Percentiles rank a stretch among this genome's conserved stretches.
phyloP scores from a whole-genome alignment of 1,140 invertebrate species.

The Episyrphus balteatus region DNA sequence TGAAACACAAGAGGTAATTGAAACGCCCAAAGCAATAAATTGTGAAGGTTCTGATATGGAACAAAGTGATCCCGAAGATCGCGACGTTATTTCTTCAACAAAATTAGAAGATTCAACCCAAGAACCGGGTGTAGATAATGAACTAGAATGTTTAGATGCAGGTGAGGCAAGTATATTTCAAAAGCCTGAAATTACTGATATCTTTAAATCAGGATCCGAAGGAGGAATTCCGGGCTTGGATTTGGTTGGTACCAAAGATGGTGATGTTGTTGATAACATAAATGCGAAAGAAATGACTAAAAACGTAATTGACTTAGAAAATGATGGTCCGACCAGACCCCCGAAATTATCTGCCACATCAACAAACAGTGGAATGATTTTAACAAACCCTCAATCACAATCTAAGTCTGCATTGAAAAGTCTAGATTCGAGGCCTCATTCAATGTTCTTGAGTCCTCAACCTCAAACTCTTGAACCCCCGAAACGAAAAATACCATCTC shows the following conservation, averaged over 20 bases:
- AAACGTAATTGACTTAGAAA: not conserved
- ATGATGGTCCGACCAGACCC: not conserved
- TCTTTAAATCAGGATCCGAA: constrained; percentile 31
- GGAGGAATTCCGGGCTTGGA: constrained; percentile 52
- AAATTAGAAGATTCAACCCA: not conserved
- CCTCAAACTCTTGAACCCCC: not conserved
- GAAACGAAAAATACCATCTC: constrained; percentile 14
- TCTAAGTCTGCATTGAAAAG: no score
- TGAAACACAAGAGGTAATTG: no score
- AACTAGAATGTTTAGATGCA: constrained; percentile 2
- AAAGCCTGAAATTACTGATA: constrained; percentile 12
- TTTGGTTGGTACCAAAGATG: constrained; percentile 38
- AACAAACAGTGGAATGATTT: not conserved
- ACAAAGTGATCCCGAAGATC: no score
- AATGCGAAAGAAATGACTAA: not conserved
- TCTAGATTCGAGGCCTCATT: no score
- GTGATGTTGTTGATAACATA: constrained; percentile 1
- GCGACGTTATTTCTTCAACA: no score
- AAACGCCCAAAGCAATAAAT: no score
- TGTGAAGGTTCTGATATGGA: no score
- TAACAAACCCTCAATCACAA: not conserved
- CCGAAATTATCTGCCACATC: not conserved
- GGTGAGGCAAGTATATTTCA: not conserved
- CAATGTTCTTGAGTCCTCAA: not conserved
- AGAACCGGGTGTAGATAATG: constrained; percentile 11